These are phyloP conservation scores for Incurvaria masculella DNA, from an alignment of 2,888 invertebrate species.

Conservation along the genomic window DNA sequence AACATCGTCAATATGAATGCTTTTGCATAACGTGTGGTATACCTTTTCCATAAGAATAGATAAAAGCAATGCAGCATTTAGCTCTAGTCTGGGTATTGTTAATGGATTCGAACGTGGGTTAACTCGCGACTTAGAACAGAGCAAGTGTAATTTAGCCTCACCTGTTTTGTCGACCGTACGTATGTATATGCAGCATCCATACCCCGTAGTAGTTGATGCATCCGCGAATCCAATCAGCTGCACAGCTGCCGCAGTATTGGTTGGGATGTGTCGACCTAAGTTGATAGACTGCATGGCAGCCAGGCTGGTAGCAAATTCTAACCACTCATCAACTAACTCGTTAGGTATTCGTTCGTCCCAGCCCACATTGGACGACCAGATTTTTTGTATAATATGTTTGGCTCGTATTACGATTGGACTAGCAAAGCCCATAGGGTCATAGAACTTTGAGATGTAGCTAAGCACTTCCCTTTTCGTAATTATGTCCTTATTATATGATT, in stretches of 20 bases:
- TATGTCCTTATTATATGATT: no score
- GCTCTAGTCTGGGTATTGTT: slow-evolving; percentile 13
- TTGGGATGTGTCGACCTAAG: background rate
- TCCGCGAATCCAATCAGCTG: slow-evolving; percentile 14
- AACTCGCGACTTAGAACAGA: no score
- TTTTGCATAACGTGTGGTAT: slow-evolving; percentile 7
- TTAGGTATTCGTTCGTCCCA: slow-evolving; percentile 10
- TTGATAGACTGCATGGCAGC: slow-evolving; percentile 9
- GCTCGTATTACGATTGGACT: slow-evolving; percentile 11
- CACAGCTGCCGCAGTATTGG: background rate
- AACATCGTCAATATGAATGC: slow-evolving; percentile 7
- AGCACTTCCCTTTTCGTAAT: slow-evolving; percentile 12
- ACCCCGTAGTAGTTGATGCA: slow-evolving; percentile 10
- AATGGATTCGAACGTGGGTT: slow-evolving; percentile 6
- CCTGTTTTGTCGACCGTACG: slow-evolving; percentile 1
- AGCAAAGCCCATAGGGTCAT: slow-evolving; percentile 13
- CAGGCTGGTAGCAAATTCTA: slow-evolving; percentile 8
- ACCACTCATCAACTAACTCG: slow-evolving; percentile 5
- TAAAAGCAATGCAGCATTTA: slow-evolving; percentile 14
- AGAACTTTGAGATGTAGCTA: slow-evolving; percentile 13
- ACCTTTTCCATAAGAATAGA: slow-evolving; percentile 9
- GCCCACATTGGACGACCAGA: slow-evolving; percentile 7
- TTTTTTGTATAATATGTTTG: slow-evolving; percentile 10
- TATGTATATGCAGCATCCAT: slow-evolving; percentile 15
- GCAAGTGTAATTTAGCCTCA: no score